Evolutionary conservation across 2,113 vertebrate genomes (phyloP), one percentile per base, ranked within the genome.

Genomic region (Gobio gobio): DNA sequence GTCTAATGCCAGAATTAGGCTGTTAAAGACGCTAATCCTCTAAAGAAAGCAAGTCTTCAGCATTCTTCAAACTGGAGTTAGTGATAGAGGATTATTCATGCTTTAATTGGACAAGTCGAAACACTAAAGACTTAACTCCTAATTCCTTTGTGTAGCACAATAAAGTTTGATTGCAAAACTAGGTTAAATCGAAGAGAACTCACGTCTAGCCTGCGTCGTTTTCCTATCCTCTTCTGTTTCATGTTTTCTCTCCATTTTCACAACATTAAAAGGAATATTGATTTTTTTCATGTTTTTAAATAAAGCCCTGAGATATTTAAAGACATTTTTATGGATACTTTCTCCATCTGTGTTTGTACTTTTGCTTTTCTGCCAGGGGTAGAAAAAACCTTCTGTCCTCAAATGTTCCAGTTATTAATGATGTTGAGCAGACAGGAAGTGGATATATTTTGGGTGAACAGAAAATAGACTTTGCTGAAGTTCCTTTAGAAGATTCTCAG

Each of bases 381-480:
- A 68, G 63, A 82, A 43, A 36, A 81, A 22, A 10, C 36, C 63
- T 80, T 36, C 43, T 24, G 47, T 51, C 49, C 59, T 83, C 10
- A 16, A 24, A 68, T 76, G 80, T 86, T 64, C 49, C 24, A 47
- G 64, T 80, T 82, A 40, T 85, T 85, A 82, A 76, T 54, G 24
- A 45, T 81, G 24, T 76, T 66, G 84, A 64, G 73, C 76, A 61
- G 86, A 49, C 86, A 83, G 78, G 66, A 82, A 63, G 49, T 20
- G 40, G 51, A 40, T 72, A 47, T 58, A 63, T 84, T 87, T 86
- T 43, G 45, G 56, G n/a, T 74, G 56, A 75, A 76, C 74, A 83
- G 61, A 86, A 83, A 86, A 83, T 78, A 86, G 82, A 63, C 13
- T 16, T 56, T 2, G 63, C 43, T 66, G 56, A 84, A 84, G 75